Conservation (phyloP, 2,113 vertebrate genomes). For the cattle (Bos taurus) region DNA sequence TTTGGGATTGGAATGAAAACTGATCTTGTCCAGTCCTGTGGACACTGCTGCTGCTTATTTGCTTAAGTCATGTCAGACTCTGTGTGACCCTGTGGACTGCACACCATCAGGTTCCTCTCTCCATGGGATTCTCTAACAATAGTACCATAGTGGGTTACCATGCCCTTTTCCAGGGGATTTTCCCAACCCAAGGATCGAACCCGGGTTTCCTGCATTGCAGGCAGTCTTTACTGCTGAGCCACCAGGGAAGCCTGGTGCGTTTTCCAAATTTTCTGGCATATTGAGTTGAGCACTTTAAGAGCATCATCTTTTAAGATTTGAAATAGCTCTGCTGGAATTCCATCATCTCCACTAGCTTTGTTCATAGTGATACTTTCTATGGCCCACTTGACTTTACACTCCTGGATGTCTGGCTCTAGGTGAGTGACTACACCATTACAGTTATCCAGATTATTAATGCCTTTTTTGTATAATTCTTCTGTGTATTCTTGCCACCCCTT, state of each 20-base stretch:
- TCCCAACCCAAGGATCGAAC: neutral
- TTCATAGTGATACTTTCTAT: neutral
- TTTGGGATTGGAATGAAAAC: neutral
- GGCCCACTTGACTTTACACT: neutral
- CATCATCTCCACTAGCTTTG: neutral
- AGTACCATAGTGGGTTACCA: neutral
- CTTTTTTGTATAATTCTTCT: neutral
- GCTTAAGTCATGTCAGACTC: neutral
- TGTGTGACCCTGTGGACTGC: neutral
- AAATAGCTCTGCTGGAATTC: neutral
- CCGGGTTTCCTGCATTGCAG: neutral
- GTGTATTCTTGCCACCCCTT: neutral
- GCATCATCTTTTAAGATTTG: neutral
- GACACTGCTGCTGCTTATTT: neutral
- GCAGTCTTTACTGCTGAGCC: neutral
- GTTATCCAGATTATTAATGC: neutral
- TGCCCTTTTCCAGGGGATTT: neutral
- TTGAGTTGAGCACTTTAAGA: neutral
- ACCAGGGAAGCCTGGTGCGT: neutral
- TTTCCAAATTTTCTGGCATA: neutral
- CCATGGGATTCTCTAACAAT: neutral
- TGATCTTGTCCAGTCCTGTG: neutral
- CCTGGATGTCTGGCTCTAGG: neutral
- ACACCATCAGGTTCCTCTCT: neutral
- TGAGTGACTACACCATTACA: neutral